phyloP scores from a whole-genome alignment of 2,797 vertebrate species.

The Sebastes oblongus region DNA sequence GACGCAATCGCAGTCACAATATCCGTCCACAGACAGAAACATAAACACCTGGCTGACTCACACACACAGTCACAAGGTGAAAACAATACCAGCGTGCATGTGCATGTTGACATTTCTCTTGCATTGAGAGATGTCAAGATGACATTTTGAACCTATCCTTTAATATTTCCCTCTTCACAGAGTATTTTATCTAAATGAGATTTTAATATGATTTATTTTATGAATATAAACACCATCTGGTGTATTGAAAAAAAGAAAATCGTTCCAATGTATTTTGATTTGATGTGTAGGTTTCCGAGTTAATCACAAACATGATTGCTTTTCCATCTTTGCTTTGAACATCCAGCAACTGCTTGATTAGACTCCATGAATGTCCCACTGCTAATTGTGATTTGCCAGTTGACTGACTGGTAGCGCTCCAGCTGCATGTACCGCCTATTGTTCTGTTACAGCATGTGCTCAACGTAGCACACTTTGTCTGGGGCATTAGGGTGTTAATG shows the following conservation, averaged over 20 bases:
- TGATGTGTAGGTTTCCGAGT: neutral
- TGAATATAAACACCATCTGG: neutral
- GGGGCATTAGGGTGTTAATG: slow-evolving; percentile 86
- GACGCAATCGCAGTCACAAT: neutral
- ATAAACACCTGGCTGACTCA: no score
- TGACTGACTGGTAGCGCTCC: slow-evolving; percentile 9
- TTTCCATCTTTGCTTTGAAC: neutral
- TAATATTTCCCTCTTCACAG: neutral
- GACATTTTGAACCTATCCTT: neutral
- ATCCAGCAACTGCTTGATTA: neutral
- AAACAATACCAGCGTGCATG: neutral
- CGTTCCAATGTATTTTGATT: neutral
- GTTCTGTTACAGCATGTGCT: slow-evolving; percentile 52
- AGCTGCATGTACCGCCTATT: slow-evolving; percentile 16
- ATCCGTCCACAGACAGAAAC: neutral
- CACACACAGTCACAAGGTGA: neutral
- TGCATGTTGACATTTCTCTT: no score
- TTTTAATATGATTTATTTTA: neutral
- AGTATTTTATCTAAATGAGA: neutral
- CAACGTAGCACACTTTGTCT: slow-evolving; percentile 57
- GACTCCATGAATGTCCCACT: neutral
- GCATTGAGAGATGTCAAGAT: neutral
- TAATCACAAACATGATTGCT: neutral
- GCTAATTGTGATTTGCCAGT: slow-evolving; percentile 7
- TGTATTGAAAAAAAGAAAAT: no score